Conservation (phyloP, 1,140 invertebrate species). For the Myzus persicae region DNA sequence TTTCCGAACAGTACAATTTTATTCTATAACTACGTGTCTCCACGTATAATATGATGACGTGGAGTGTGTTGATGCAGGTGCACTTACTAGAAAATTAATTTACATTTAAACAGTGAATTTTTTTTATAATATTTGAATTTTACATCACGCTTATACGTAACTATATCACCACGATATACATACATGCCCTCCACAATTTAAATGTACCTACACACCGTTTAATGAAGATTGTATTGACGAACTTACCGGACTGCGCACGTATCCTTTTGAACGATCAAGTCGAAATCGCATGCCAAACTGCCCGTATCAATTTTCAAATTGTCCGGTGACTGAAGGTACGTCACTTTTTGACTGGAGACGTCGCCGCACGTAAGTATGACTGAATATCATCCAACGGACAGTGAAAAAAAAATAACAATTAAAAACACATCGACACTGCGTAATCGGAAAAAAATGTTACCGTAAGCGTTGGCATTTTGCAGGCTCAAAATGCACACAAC, state of each 20-base stretch:
- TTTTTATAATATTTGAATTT: not conserved
- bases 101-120: not conserved
- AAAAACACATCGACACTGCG: not conserved
- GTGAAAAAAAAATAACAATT: not conserved
- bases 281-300: conserved; percentile 64
- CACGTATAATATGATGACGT: not conserved
- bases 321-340: conserved; percentile 64
- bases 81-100: not conserved
- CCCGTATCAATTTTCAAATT: conserved; percentile 63
- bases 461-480: not conserved
- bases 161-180: too few species aligned
- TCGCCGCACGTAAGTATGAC: conserved; percentile 64
- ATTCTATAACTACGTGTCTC: not conserved
- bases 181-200: too few species aligned
- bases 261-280: conserved; percentile 63
- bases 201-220: too few species aligned
- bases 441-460: not conserved
- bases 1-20: not conserved
- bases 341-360: conserved; percentile 61
- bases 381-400: conserved; percentile 42
- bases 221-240: too few species aligned
- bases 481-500: too few species aligned
- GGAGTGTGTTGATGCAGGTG: not conserved
- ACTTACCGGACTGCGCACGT: conserved; percentile 64
- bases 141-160: not conserved